Percentiles rank a stretch among this genome's conserved stretches.
These are phyloP conservation scores for Macrotrachela quadricornifera DNA, from an alignment of 1,140 invertebrate genomes.

Conservation along the genomic window DNA sequence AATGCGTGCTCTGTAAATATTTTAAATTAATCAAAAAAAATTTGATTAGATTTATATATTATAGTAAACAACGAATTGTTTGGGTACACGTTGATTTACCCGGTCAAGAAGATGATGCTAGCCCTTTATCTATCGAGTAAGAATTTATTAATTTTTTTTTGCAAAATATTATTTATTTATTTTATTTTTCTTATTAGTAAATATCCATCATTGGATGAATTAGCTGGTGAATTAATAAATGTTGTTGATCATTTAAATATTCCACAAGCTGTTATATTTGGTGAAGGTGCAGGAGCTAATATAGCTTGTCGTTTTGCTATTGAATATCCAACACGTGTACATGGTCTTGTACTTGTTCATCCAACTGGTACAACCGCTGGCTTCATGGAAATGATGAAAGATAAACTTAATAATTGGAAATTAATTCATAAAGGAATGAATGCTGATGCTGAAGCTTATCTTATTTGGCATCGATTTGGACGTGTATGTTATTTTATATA, in stretches of 20 bases:
- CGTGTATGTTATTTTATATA: slow-evolving; percentile 43
- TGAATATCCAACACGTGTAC: slow-evolving; percentile 46
- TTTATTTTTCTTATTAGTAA: background rate
- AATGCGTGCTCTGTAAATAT: slow-evolving; percentile 21
- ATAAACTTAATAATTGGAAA: slow-evolving; percentile 36
- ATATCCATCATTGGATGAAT: slow-evolving; percentile 5
- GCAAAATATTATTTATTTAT: background rate
- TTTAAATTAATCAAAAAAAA: slow-evolving; percentile 36
- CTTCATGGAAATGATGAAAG: slow-evolving; percentile 62
- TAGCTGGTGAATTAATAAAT: slow-evolving; percentile 5
- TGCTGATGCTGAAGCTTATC: slow-evolving; percentile 26
- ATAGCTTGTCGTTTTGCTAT: slow-evolving; percentile 60
- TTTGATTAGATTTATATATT: slow-evolving; percentile 53
- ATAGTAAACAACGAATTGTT: slow-evolving; percentile 58
- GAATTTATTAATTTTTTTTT: background rate
- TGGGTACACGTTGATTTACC: slow-evolving; percentile 71
- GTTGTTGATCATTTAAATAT: slow-evolving; percentile 22
- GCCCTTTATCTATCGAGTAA: slow-evolving; percentile 39
- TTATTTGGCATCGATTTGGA: slow-evolving; percentile 71
- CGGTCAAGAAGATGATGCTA: slow-evolving; percentile 60
- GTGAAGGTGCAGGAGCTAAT: slow-evolving; percentile 71
- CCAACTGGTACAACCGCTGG: slow-evolving; percentile 63
- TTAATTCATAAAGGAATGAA: slow-evolving; percentile 26
- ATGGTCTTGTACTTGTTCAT: slow-evolving; percentile 62
- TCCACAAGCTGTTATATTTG: slow-evolving; percentile 49